These are phyloP conservation scores for Taenaris catops DNA, from an alignment of 2,888 invertebrate species.

Conservation along the genomic window DNA sequence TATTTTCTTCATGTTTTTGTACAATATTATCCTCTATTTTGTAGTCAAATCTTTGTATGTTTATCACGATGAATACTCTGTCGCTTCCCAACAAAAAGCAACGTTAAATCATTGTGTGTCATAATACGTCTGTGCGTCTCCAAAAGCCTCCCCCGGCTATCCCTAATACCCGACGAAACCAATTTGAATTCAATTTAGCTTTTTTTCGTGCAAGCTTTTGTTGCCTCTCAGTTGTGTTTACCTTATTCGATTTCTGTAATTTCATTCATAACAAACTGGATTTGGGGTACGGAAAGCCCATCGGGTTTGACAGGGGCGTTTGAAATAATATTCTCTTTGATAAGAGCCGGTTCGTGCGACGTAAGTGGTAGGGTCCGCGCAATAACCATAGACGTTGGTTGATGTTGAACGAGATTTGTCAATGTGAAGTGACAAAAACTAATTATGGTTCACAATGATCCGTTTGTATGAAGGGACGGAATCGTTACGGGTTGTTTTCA, in stretches of 20 bases:
- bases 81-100: conserved; percentile 64
- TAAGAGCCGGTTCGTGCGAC: conserved; percentile 63
- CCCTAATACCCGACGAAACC: conserved; percentile 77
- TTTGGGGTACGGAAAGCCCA: conserved; percentile 75
- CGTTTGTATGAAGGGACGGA: conserved; percentile 44
- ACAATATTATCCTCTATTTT: conserved; percentile 35
- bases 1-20: too few species aligned
- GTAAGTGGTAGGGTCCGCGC: conserved; percentile 61
- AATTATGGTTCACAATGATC: conserved; percentile 71
- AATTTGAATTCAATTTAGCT: conserved; percentile 80
- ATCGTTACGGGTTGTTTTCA: conserved; percentile 7
- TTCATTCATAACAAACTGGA: conserved; percentile 80
- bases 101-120: conserved; percentile 67
- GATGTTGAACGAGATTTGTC: conserved; percentile 65
- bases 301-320: conserved; percentile 77
- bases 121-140: conserved; percentile 54
- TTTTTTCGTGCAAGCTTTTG: conserved; percentile 77
- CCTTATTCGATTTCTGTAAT: conserved; percentile 80
- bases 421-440: conserved; percentile 78
- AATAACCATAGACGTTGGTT: conserved; percentile 38
- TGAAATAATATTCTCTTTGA: conserved; percentile 80
- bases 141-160: conserved; percentile 69
- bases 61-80: conserved; percentile 46
- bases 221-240: conserved; percentile 78
- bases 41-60: conserved; percentile 47